A percentile compares a stretch with the other conserved stretches of the same genome.
phyloP scores from a whole-genome alignment of 2,888 invertebrate genomes.

The Molanna angustata region DNA sequence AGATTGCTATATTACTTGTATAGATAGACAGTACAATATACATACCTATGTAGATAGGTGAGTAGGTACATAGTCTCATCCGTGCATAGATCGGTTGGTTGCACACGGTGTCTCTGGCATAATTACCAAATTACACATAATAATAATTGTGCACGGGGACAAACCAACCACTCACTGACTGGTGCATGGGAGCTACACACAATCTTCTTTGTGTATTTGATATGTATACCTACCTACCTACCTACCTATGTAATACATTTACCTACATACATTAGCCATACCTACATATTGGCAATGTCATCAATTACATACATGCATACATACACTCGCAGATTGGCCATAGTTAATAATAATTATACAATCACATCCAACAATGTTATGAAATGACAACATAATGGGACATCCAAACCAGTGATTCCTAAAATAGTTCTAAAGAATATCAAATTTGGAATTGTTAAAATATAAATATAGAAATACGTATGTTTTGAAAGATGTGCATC shows the following conservation, averaged over 20 bases:
- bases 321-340: constrained; percentile 4
- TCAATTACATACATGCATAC: too few relatives aligned
- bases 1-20: too few relatives aligned
- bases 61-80: not conserved
- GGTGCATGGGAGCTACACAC: not conserved
- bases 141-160: constrained; percentile 20
- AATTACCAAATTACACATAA: constrained; percentile 33
- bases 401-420: too few relatives aligned
- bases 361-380: not conserved
- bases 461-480: too few relatives aligned
- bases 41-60: constrained; percentile 3
- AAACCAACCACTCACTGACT: constrained; percentile 12
- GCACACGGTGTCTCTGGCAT: constrained; percentile 28
- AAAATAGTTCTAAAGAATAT: too few relatives aligned
- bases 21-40: too few relatives aligned
- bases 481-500: too few relatives aligned
- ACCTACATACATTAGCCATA: not conserved
- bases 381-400: too few relatives aligned
- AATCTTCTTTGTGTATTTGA: too few relatives aligned
- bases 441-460: too few relatives aligned
- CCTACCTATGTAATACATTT: too few relatives aligned
- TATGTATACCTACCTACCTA: too few relatives aligned
- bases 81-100: constrained; percentile 20
- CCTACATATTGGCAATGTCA: constrained; percentile 4
- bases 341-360: not conserved